Evolutionary conservation across 2,113 vertebrate species (phyloP).

Genomic region (Poecilia latipinna): DNA sequence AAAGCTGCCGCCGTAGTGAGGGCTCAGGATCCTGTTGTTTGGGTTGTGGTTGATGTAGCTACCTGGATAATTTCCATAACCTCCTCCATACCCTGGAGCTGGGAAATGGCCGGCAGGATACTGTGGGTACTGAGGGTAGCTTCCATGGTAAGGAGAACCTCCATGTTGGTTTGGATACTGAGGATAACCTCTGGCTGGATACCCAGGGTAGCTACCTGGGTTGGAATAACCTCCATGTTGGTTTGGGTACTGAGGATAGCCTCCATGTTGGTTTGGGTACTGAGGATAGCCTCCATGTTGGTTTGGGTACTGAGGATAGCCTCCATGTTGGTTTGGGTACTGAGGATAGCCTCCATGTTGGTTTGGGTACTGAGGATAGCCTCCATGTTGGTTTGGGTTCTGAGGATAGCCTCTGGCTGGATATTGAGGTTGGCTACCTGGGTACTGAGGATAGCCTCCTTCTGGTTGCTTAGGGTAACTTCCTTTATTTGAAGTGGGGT

Average conservation of each 20-base stretch:
- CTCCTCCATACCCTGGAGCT: slow-evolving; percentile 9
- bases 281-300: slow-evolving; percentile 8
- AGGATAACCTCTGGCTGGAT: not conserved
- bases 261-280: slow-evolving; percentile 5
- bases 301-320: not conserved
- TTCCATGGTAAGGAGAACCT: slow-evolving; percentile 10
- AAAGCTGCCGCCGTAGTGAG: slow-evolving; percentile 70
- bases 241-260: slow-evolving; percentile 21
- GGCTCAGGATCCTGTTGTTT: slow-evolving; percentile 75
- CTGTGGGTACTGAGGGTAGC: slow-evolving; percentile 3
- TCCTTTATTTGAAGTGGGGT: slow-evolving; percentile 11
- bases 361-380: no score
- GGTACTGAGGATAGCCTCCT: not conserved
- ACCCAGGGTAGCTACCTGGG: not conserved
- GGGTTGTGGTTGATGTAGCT: slow-evolving; percentile 73
- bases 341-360: slow-evolving; percentile 3
- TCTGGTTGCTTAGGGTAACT: slow-evolving; percentile 25
- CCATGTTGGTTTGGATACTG: no score
- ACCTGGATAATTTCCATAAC: slow-evolving; percentile 30
- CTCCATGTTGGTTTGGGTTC: not conserved
- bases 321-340: not conserved
- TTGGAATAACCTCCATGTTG: slow-evolving; percentile 14
- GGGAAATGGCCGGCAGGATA: not conserved
- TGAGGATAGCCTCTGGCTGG: no score
- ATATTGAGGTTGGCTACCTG: not conserved